Base-by-base conservation (phyloP, 2,888 invertebrate genomes). In the Macrophya alboannulata region DNA sequence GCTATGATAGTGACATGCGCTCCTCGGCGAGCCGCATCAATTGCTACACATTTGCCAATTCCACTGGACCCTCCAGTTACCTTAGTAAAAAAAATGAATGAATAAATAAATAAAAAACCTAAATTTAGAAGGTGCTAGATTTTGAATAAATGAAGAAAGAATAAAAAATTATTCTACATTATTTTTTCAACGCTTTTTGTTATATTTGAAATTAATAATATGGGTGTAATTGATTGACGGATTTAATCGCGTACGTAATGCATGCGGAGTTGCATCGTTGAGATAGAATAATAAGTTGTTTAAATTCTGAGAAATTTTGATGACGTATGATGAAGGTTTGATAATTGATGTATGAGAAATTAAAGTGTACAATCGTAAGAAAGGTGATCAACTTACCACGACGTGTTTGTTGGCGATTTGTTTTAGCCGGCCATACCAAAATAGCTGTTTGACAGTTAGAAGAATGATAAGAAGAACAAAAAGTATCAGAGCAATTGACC, bases 31-130 rank as follows among this genome's bases (percentile, higher is more conserved):
- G 96, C 97, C 12, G 97, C 97, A 91, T 97, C 95, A 43, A 96
- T 94, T 0, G 98, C 99, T 17, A 97, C 93, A 86, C 96, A 96
- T 93, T 97, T 97, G 0, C 99, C 99, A 89, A 99, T 99, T 9
- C 99, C 99, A 94, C 98, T 98, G 0, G 99, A 99, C 15, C 99
- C 99, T 71, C 99, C 99, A 45, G 99, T 99, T 72, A 99, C 95
- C 96, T 96, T 86, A 5, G 86, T 84, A 85, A 85, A 81, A 15
- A 10, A 55, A 85, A 76, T 37, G 21, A 87, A 15, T 31, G n/a
- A n/a, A n/a, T n/a, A n/a, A n/a, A n/a, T n/a, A n/a, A n/a, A n/a
- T n/a, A n/a, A n/a, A n/a, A n/a, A 51, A 72, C n/a, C 71, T 72
- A 17, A 71, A 12, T 51, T 31, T 72, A 12, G 9, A 31, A 4